These are phyloP conservation scores for Eristalis arbustorum DNA, from an alignment of 2,888 invertebrate genomes.

Conservation along the genomic window DNA sequence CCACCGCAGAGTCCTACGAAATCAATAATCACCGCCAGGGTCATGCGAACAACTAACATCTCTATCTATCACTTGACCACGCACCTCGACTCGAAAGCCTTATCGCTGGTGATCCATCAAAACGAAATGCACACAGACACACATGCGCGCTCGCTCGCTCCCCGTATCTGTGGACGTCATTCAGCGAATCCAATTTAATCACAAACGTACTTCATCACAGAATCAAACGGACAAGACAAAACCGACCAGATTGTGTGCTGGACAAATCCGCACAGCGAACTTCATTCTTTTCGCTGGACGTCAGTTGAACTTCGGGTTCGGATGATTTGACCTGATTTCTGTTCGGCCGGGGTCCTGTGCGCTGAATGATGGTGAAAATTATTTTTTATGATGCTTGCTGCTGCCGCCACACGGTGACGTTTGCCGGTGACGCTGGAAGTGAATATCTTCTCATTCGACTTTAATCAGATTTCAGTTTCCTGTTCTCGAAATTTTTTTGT, in stretches of 20 bases:
- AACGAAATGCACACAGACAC: conserved; percentile 28
- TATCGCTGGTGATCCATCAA: conserved; percentile 68
- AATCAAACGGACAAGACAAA: neutral
- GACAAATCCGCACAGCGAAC: conserved; percentile 55
- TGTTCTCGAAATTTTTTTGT: conserved; percentile 39
- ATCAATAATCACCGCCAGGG: conserved; percentile 64
- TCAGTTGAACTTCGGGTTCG: conserved; percentile 68
- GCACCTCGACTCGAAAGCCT: conserved; percentile 48
- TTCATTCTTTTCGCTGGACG: conserved; percentile 51
- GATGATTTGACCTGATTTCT: conserved; percentile 70
- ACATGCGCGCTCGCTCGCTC: neutral
- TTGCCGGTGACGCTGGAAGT: neutral
- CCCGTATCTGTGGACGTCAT: conserved; percentile 46
- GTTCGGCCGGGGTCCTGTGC: conserved; percentile 49
- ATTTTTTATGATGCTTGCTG: conserved; percentile 63
- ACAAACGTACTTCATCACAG: conserved; percentile 67
- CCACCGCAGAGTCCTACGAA: conserved; percentile 22
- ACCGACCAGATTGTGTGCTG: neutral
- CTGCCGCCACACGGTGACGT: neutral
- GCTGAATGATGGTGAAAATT: conserved; percentile 64
- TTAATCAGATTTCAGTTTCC: conserved; percentile 70
- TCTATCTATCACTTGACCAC: conserved; percentile 67
- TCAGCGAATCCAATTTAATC: conserved; percentile 63
- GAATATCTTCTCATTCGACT: conserved; percentile 20
- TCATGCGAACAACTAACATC: conserved; percentile 58